Conservation (phyloP, 1,140 invertebrate species). For the Pentalonia nigronervosa region DNA sequence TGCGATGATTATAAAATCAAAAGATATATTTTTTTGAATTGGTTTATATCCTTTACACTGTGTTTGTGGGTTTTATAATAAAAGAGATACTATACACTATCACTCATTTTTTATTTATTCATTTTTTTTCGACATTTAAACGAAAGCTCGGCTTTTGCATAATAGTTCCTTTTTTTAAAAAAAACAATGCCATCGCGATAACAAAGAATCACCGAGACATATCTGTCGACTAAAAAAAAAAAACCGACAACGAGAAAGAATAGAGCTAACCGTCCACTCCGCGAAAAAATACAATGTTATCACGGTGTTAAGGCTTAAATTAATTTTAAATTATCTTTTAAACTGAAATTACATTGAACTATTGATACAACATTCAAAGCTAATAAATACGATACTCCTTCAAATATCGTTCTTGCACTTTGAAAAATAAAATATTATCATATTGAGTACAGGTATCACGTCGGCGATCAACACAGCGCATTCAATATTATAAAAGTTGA, state of each 20-base stretch:
- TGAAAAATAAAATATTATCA: neutral
- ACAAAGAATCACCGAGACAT: conserved; percentile 8
- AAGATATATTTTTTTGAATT: conserved; percentile 38
- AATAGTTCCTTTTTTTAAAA: neutral
- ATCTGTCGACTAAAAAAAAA: neutral
- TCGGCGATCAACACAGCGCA: neutral
- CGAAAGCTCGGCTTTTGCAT: neutral
- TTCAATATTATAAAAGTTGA: neutral
- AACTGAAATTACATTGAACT: neutral
- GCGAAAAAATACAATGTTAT: neutral
- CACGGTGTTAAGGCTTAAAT: neutral
- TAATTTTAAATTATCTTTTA: neutral
- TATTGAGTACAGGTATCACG: too few species aligned
- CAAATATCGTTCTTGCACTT: neutral
- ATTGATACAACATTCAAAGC: neutral
- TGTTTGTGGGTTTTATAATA: neutral
- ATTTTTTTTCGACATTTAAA: neutral
- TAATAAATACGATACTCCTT: neutral
- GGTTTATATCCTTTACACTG: conserved; percentile 24
- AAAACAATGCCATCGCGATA: conserved; percentile 31
- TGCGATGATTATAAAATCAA: conserved; percentile 26
- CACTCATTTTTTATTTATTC: conserved; percentile 22
- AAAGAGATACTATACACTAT: neutral
- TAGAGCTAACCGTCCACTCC: neutral
- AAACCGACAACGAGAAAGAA: neutral